phyloP scores from a whole-genome alignment of 2,113 vertebrate species.

The Ptyas mucosa region DNA sequence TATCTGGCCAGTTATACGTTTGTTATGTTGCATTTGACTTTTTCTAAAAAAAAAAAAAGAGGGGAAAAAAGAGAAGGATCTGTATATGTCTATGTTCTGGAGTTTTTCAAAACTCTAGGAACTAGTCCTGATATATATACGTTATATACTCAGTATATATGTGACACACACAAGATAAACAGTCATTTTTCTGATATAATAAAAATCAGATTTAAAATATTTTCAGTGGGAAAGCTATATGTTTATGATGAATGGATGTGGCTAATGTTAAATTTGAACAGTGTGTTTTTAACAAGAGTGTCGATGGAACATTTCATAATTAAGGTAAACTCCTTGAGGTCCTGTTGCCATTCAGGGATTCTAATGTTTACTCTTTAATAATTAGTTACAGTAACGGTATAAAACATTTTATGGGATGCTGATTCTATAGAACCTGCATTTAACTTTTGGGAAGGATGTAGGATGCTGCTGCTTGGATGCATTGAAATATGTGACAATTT shows the following conservation, averaged over 20 bases:
- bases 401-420: neutral
- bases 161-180: conserved; percentile 67
- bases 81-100: conserved; percentile 86
- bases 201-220: conserved; percentile 65
- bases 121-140: conserved; percentile 69
- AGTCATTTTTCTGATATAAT: conserved; percentile 66
- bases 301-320: conserved; percentile 51
- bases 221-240: conserved; percentile 52
- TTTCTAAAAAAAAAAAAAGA: conserved; percentile 58
- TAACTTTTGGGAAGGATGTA: neutral
- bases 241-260: conserved; percentile 63
- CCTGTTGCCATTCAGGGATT: conserved; percentile 31
- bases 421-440: neutral
- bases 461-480: fast-evolving
- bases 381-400: conserved; percentile 20
- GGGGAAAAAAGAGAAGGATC: conserved; percentile 40
- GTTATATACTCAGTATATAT: conserved; percentile 71
- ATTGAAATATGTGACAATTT: neutral
- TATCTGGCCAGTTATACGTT: conserved; percentile 78
- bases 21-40: conserved; percentile 84
- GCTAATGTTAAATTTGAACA: conserved; percentile 62
- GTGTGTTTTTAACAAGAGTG: conserved; percentile 51
- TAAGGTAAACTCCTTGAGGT: conserved; percentile 40
- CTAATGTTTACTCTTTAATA: conserved; percentile 14
- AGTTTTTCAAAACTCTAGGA: conserved; percentile 80